Evolutionary conservation across 2,113 vertebrate genomes (phyloP).

Genomic region (Cyphomyrus discorhynchus): DNA sequence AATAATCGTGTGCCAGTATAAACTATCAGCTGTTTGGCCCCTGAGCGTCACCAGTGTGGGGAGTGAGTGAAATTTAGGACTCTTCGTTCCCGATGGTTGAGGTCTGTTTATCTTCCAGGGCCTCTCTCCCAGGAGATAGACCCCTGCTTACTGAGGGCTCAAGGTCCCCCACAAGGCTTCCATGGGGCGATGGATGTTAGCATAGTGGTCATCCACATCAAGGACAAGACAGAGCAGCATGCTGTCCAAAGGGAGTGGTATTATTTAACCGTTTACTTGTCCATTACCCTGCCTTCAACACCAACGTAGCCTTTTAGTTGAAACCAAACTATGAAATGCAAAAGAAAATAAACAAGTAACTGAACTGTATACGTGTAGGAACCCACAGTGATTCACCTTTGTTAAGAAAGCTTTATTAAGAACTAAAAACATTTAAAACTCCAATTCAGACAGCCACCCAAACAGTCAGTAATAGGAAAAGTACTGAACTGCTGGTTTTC

Average conservation of each 20-base stretch:
- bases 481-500: not conserved
- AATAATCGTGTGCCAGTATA: conserved; percentile 32
- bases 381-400: not conserved
- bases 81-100: conserved; percentile 55
- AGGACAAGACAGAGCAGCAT: conserved; percentile 37
- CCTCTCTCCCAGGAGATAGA: conserved; percentile 59
- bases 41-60: conserved; percentile 53
- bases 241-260: not conserved
- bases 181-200: conserved; percentile 50
- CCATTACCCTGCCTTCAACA: not conserved
- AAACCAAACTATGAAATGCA: not conserved
- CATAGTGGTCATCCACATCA: conserved; percentile 44
- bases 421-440: not conserved
- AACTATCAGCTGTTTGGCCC: conserved; percentile 50
- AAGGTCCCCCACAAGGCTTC: conserved; percentile 82
- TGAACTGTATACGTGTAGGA: not conserved
- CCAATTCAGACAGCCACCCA: not conserved
- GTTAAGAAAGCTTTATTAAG: not conserved
- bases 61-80: conserved; percentile 56
- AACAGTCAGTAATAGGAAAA: not conserved
- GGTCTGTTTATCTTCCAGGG: conserved; percentile 67
- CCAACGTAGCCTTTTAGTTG: not conserved
- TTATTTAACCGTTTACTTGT: not conserved
- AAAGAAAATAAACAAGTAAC: not conserved
- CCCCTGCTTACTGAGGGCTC: conserved; percentile 54